Evolutionary conservation across 2,797 vertebrate genomes (phyloP), one percentile per base, ranked within the genome.

Genomic region (Alfaro cultratus): DNA sequence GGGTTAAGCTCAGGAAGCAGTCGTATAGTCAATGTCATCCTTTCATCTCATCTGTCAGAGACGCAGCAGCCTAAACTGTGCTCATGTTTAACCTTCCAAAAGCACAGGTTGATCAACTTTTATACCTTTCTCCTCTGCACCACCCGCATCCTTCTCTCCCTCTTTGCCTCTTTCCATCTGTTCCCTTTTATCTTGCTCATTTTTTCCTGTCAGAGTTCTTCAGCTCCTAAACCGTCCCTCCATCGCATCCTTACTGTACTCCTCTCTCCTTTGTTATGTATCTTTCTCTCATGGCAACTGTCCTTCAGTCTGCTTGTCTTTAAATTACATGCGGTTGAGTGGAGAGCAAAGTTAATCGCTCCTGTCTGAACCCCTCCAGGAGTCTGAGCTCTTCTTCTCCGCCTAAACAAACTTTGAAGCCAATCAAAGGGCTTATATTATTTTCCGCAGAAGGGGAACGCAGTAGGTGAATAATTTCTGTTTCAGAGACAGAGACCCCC

Each of bases 401-500:
- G 85, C 88, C 91, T 93, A 90, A 94, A 91, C 90, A 94, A 94
- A 94, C 92, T 92, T 90, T 91, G 88, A 91, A 93, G 91, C 87
- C 86, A 92, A 89, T 92, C 90, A 94, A 90, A 93, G 80, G 70
- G 76, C 81, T 91, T 79, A 85, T 90, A 91, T 91, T 84, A 81
- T 91, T 87, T 88, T 88, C 73, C 11, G 77, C 82, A 79, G 78
- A 90, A 82, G 81, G 78, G 78, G 82, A 87, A 78, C 53, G 78
- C 83, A 80, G 87, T 85, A 90, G 90, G 88, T 90, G 88, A 92
- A 92, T 86, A 62, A 85, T 89, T 90, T 88, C 89, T 85, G 87
- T 93, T 88, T 90, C 75, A 75, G 82, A 68, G 88, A 87, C 83
- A 73, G 81, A 89, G 85, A 77, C 78, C 83, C 89, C 86, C 73